Evolutionary conservation across 2,797 vertebrate genomes (phyloP).

Genomic region (Apodemus agrarius): DNA sequence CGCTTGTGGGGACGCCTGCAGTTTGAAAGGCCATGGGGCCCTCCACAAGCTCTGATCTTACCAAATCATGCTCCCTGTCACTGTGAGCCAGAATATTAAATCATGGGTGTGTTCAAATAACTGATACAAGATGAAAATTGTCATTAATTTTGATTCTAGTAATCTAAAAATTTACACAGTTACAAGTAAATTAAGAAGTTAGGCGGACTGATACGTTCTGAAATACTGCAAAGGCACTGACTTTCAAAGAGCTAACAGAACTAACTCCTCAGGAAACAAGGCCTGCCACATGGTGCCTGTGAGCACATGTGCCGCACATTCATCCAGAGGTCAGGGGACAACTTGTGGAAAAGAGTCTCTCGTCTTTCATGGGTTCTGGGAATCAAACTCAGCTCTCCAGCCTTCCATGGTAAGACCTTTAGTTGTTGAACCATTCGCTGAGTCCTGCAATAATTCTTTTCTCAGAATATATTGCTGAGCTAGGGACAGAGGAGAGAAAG

Average conservation of each 20-base stretch:
- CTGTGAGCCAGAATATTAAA: slow-evolving; percentile 41
- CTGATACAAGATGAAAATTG: slow-evolving; percentile 44
- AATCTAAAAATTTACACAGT: slow-evolving; percentile 36
- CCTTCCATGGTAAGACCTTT: background rate
- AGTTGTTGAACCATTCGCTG: background rate
- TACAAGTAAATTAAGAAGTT: slow-evolving; percentile 22
- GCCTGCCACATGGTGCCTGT: background rate
- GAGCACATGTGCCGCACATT: background rate
- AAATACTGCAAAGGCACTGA: background rate
- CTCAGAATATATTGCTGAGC: background rate
- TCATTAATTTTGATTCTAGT: slow-evolving; percentile 34
- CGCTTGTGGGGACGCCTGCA: background rate
- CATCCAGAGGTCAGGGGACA: background rate
- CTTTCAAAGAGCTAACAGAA: background rate
- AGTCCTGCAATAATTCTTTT: background rate
- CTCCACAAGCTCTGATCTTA: slow-evolving; percentile 30
- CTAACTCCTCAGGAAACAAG: background rate
- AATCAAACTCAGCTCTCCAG: background rate
- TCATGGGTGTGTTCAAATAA: slow-evolving; percentile 21
- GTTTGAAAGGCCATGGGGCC: background rate
- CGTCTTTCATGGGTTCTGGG: background rate
- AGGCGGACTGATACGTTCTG: slow-evolving; percentile 20
- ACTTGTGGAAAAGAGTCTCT: background rate
- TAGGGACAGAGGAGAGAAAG: background rate
- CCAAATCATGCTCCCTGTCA: background rate